A percentile compares a stretch with the other conserved stretches of the same genome.
These are phyloP conservation scores for Rhingia campestris DNA, from an alignment of 2,888 invertebrate genomes.

Conservation along the genomic window DNA sequence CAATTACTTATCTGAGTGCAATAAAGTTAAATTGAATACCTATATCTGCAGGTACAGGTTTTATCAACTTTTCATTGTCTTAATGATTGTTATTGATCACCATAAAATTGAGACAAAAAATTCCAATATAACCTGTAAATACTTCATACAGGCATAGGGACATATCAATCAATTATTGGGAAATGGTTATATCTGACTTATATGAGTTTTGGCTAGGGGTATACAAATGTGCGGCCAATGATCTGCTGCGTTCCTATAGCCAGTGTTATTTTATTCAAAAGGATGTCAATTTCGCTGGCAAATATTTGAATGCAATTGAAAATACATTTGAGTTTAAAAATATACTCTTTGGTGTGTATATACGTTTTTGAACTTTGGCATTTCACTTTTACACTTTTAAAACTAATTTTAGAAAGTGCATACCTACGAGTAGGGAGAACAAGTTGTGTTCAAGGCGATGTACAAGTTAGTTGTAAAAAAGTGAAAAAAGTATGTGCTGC, in stretches of 20 bases:
- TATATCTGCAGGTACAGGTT: not conserved
- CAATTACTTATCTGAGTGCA: not conserved
- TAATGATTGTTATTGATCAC: constrained; percentile 1
- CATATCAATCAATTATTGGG: not conserved
- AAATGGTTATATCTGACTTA: not conserved
- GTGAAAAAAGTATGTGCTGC: not conserved
- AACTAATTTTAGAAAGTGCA: not conserved
- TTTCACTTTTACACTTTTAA: constrained; percentile 9
- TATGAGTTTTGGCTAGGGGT: not conserved
- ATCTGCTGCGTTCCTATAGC: constrained; percentile 25
- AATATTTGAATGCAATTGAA: constrained; percentile 6
- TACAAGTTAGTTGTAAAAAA: not conserved
- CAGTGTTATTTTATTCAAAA: constrained; percentile 5
- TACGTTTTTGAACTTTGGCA: constrained; percentile 15
- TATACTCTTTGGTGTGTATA: not conserved
- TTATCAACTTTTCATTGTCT: not conserved
- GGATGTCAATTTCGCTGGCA: constrained; percentile 2
- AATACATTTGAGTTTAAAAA: constrained; percentile 31
- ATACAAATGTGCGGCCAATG: constrained; percentile 21
- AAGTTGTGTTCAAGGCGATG: not conserved
- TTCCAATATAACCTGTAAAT: too few species aligned
- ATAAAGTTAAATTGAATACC: constrained; percentile 13
- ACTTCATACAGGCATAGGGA: too few species aligned
- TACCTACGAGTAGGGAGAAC: not conserved
- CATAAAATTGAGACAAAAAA: not conserved